Evolutionary conservation across 2,113 vertebrate genomes (phyloP), one percentile per base, ranked within the genome.

Genomic region (Nothobranchius kuhntae): DNA sequence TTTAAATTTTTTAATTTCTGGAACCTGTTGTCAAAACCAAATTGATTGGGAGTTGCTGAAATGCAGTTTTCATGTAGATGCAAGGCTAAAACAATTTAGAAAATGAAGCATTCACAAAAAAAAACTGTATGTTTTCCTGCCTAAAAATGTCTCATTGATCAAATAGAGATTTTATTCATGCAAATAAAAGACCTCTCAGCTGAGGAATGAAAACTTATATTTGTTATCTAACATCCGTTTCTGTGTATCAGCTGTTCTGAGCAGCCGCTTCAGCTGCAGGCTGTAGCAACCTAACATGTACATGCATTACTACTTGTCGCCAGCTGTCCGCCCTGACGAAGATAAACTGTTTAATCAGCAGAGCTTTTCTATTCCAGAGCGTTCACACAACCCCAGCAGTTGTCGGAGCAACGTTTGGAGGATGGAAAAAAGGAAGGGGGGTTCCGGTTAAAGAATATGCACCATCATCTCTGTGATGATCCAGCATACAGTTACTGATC

Each of bases 401-500:
- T 35, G 65, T 26, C 21, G 40, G 55, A 68, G 70, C 47, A 66
- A 44, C 59, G 9, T 47, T 61, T 48, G 42, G 44, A 60, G 55
- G 35, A 35, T 62, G 66, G 68, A 55, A 74, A 55, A 50, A 12
- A 5, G 4, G 30, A 4, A 21, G 48, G 46, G 45, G 45, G 71
- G 65, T 80, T 56, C 55, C 70, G 63, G 71, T 84, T 80, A 65
- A 62, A 73, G 64, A 50, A 65, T 44, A 55, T 51, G 75, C 70
- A 57, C 59, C 54, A 30, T 36, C 7, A 57, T 48, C 58, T 51
- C 50, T 50, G 59, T 48, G 46, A 81, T 81, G 76, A 87, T 78
- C 62, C 75, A 67, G 62, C 13, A 44, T 74, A 82, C 50, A 56
- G 88, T 91, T 89, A 91, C 89, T 90, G 80, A 90, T 90, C 88